These are phyloP conservation scores for Harmothoe impar DNA, from an alignment of 2,888 invertebrate species.

Conservation along the genomic window DNA sequence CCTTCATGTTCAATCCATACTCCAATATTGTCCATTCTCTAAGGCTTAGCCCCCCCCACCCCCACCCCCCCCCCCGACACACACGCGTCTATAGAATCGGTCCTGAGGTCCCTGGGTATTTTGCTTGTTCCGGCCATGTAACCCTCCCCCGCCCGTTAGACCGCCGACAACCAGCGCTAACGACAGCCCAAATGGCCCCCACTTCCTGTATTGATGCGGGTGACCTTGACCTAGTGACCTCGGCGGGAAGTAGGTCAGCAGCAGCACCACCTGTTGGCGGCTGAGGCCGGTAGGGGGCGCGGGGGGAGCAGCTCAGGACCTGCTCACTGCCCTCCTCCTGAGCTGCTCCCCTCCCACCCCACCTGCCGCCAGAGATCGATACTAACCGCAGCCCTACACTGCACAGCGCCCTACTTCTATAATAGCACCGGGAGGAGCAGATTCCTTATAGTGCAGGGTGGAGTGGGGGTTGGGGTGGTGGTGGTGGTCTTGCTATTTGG, in stretches of 20 bases:
- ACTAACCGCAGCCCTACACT: too few species aligned
- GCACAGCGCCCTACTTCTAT: too few species aligned
- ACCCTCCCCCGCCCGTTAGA: neutral
- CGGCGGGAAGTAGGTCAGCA: neutral
- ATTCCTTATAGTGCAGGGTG: too few species aligned
- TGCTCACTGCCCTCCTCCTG: neutral
- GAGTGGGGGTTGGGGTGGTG: too few species aligned
- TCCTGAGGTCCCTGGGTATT: neutral
- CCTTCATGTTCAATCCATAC: too few species aligned
- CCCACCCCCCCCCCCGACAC: too few species aligned
- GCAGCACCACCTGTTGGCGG: conserved; percentile 21
- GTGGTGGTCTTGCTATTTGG: too few species aligned
- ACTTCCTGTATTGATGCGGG: conserved; percentile 30
- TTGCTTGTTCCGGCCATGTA: neutral
- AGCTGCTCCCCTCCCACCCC: neutral
- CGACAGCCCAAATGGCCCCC: neutral
- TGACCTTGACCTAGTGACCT: conserved; percentile 27
- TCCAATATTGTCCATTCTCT: too few species aligned
- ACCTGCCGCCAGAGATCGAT: too few species aligned
- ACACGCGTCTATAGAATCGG: too few species aligned
- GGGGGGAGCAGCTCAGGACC: neutral
- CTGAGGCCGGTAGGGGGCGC: neutral
- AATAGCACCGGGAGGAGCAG: too few species aligned
- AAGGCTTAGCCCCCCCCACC: too few species aligned
- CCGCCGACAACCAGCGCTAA: neutral